Evolutionary conservation across 2,797 vertebrate species (phyloP), one percentile per base, ranked within the genome.

Genomic region (Linurgus olivaceus): DNA sequence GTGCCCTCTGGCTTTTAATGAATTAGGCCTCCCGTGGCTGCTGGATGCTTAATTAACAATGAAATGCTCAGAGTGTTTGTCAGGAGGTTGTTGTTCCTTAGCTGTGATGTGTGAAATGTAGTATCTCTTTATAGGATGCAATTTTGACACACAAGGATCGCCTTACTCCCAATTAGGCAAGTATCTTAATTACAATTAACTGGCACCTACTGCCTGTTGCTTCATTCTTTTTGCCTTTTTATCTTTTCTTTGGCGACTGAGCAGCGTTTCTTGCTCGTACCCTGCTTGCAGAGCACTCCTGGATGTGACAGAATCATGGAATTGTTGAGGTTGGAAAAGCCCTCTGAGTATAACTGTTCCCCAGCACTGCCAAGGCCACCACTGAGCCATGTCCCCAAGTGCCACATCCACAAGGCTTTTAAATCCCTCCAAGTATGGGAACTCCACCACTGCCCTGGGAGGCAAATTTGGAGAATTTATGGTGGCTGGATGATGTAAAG

Each of bases 141-240:
- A 79, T 97, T 98, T 98, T 98, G 98, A 98, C 91, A 93, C 98
- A 77, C 98, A 98, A 91, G 97, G 97, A 93, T 92, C 98, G 94
- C 97, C 98, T 97, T 98, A 97, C 96, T 98, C 98, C 94, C 98
- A 98, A 97, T 97, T 98, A 97, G 98, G 98, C 98, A 98, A 98
- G 98, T 98, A 98, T 97, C 86, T 91, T 88, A 84, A 71, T 82
- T 88, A 79, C 90, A 23, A 55, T 93, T 96, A 19, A 59, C 88
- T 68, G 73, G 59, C 48, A 61, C 61, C 33, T 70, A 1, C 57
- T 44, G 67, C 4, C 0, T n/a, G 14, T 81, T 67, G 58, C 55
- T 76, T 96, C 59, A 3, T 78, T 57, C 13, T 61, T 67, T 73
- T 45, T 74, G 62, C 72, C 67, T 48, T 74, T 96, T 90, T 47